Base-by-base conservation (phyloP, 2,888 invertebrate species). In the Esperia sulphurella region DNA sequence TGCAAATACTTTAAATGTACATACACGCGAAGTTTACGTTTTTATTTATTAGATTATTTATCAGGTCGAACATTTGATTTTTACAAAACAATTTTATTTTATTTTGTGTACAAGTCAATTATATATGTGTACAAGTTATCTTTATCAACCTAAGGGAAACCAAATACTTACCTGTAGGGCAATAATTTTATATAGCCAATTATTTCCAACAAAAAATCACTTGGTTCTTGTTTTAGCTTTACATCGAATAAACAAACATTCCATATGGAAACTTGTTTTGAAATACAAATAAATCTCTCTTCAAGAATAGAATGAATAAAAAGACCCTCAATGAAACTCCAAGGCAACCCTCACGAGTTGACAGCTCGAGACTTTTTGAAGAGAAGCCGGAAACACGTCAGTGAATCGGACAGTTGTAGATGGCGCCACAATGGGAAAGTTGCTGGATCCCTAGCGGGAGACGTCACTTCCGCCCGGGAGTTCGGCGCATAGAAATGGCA, bases 401-500 rank as follows among this genome's bases (percentile, higher is more conserved):
- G 79, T 81, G 68, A 68, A 67, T 70, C 73, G 81, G 85, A 85
- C 85, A 86, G 83, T 75, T 71, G 78, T 80, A 79, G 83, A 85
- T 84, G 86, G 82, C 83, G 82, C 80, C 80, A 87, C 84, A 88
- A 87, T 76, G 70, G 84, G 55, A 57, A 81, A 83, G 74, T 80
- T 80, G 73, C 71, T 72, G 67, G 63, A 68, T 69, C 14, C 39
- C 39, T 7, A 14, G 39, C 39, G 71, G 64, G 69, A 75, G 72
- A 73, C 69, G 70, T 59, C 53, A 66, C 76, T 80, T 86, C 87
- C 86, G 83, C 71, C 55, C 65, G 74, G 75, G 76, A 77, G 72
- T 73, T 75, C 70, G 71, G 58, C 82, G 89, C 89, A 89, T 89
- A 89, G 75, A 85, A 88, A 89, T 87, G 83, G 86, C 85, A 82